Evolutionary conservation across 1,140 invertebrate genomes (phyloP).

Genomic region (Lordiphosa stackelbergi): DNA sequence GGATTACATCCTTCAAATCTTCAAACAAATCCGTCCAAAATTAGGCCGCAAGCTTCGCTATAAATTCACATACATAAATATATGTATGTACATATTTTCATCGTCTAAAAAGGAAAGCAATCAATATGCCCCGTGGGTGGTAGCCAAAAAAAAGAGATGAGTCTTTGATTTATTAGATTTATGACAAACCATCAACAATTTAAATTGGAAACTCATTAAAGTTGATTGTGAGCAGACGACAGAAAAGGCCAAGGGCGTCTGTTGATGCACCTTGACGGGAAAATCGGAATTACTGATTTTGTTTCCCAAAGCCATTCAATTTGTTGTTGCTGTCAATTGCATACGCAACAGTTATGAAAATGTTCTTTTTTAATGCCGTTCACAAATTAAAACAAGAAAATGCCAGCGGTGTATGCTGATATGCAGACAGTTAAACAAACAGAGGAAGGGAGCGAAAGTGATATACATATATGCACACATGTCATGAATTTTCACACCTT

Average conservation of each 20-base stretch:
- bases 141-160: neutral
- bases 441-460: neutral
- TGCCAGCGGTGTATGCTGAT: constrained; percentile 27
- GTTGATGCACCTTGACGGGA: neutral
- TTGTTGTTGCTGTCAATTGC: constrained; percentile 40
- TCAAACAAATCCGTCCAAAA: constrained; percentile 29
- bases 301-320: neutral
- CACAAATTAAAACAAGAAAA: constrained; percentile 15
- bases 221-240: constrained; percentile 23
- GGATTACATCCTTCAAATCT: neutral
- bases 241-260: neutral
- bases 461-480: constrained; percentile 8
- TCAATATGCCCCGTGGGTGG: constrained; percentile 26
- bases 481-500: constrained; percentile 19
- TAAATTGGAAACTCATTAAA: constrained; percentile 30
- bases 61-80: too few relatives aligned
- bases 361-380: constrained; percentile 41
- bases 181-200: constrained; percentile 33
- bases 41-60: too few relatives aligned
- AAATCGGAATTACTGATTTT: neutral
- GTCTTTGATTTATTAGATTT: constrained; percentile 47
- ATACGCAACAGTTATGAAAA: constrained; percentile 42
- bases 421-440: constrained; percentile 22
- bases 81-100: too few relatives aligned
- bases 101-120: constrained; percentile 19